Evolutionary conservation across 2,888 invertebrate genomes (phyloP).

Genomic region (Emmelina monodactyla): DNA sequence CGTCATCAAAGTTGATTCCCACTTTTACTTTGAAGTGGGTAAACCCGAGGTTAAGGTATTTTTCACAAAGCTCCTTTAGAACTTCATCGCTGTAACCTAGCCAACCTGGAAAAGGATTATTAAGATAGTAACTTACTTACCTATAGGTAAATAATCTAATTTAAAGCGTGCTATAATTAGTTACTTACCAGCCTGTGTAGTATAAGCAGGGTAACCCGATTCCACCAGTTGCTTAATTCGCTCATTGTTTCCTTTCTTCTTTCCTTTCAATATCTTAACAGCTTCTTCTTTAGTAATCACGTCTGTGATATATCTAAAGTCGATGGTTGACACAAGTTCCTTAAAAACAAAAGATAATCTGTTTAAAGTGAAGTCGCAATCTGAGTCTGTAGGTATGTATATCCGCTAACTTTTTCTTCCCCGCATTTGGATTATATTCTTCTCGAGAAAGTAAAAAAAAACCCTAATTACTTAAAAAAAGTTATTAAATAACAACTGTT

Average conservation of each 20-base stretch:
- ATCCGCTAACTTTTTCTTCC: no score
- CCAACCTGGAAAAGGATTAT: slow-evolving; percentile 71
- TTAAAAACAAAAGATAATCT: slow-evolving; percentile 21
- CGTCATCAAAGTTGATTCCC: slow-evolving; percentile 80
- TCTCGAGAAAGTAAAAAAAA: no score
- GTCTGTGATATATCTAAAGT: slow-evolving; percentile 86
- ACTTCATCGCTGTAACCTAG: slow-evolving; percentile 83
- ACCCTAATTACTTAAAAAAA: no score
- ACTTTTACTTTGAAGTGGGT: slow-evolving; percentile 90
- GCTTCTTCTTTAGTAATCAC: slow-evolving; percentile 86
- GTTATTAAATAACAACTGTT: no score
- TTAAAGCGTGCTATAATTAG: not conserved
- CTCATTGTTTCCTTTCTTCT: slow-evolving; percentile 62
- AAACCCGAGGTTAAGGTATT: slow-evolving; percentile 79
- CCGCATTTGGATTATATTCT: no score
- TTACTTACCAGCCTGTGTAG: slow-evolving; percentile 78
- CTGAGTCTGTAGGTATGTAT: slow-evolving; percentile 3
- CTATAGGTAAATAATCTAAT: not conserved
- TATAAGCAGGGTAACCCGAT: slow-evolving; percentile 85
- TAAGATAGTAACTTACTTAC: no score
- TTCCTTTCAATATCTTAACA: slow-evolving; percentile 70
- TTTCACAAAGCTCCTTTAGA: slow-evolving; percentile 72
- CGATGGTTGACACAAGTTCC: slow-evolving; percentile 83
- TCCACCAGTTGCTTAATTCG: slow-evolving; percentile 69
- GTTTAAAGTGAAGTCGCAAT: slow-evolving; percentile 4